A percentile compares a stretch with the other conserved stretches of the same genome.
These are phyloP conservation scores for Megaptera novaeangliae DNA, from an alignment of 2,113 vertebrate species.

Conservation along the genomic window DNA sequence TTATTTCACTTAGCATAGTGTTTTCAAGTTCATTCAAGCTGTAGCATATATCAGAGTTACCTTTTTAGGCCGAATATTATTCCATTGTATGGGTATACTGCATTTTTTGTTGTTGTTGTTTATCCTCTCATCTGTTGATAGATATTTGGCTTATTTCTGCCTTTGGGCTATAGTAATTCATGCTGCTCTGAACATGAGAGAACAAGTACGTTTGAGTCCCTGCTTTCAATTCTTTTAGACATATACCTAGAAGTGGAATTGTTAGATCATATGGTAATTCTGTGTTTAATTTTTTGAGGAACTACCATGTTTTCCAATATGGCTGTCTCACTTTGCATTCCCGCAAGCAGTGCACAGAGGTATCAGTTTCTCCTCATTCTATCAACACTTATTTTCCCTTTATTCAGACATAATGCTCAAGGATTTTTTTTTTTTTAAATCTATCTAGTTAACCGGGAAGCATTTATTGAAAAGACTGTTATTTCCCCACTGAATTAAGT, in stretches of 20 bases:
- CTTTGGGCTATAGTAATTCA: background rate
- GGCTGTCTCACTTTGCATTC: background rate
- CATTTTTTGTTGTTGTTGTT: background rate
- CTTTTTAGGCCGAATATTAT: background rate
- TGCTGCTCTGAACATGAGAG: background rate
- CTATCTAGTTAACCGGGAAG: background rate
- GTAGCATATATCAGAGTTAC: background rate
- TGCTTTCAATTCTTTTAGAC: background rate
- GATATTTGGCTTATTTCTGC: background rate
- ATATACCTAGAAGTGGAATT: background rate
- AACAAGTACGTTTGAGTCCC: background rate
- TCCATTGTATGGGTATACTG: background rate
- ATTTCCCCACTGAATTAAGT: background rate
- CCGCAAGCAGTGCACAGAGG: background rate
- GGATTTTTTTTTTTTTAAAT: background rate
- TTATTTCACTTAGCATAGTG: background rate
- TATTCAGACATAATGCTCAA: background rate
- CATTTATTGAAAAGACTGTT: background rate
- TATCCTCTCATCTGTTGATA: background rate
- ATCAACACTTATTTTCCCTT: background rate
- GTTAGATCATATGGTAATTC: background rate
- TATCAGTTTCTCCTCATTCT: background rate
- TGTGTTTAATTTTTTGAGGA: background rate
- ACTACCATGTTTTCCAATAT: background rate
- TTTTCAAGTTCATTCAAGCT: background rate